Evolutionary conservation across 2,113 vertebrate genomes (phyloP).

Genomic region (Anseranas semipalmata): DNA sequence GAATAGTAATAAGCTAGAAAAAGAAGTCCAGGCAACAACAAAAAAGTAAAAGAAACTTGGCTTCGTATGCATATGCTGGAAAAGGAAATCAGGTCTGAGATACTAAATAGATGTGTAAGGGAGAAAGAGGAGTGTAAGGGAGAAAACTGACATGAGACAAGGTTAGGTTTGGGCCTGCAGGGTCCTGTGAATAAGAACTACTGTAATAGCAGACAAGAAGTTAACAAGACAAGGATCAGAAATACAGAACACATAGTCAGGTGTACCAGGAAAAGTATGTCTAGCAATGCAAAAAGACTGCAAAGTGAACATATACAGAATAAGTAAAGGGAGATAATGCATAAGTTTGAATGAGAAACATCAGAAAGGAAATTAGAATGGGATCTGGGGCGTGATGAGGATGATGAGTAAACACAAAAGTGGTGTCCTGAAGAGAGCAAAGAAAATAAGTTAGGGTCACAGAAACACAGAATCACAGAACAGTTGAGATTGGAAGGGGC

Average conservation of each 20-base stretch:
- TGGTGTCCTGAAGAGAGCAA: neutral
- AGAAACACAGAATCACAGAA: neutral
- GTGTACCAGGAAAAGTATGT: neutral
- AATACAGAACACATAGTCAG: neutral
- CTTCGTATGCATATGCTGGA: neutral
- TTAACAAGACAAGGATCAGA: neutral
- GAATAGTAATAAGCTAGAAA: neutral
- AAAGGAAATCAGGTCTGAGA: neutral
- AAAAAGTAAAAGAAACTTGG: neutral
- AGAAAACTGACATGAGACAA: neutral
- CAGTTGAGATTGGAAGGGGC: neutral
- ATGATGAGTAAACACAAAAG: neutral
- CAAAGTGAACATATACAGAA: neutral
- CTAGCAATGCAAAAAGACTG: neutral
- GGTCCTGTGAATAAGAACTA: neutral
- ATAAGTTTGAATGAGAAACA: neutral
- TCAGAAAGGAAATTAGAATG: neutral
- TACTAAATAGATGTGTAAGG: neutral
- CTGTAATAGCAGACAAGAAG: neutral
- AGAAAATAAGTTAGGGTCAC: neutral
- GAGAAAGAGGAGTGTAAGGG: neutral
- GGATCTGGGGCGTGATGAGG: neutral
- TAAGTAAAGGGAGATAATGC: neutral
- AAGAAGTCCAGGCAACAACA: neutral
- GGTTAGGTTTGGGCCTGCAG: neutral